Evolutionary conservation across 2,888 invertebrate species (phyloP), one percentile per base, ranked within the genome.

Genomic region (Pharmacophagus antenor): DNA sequence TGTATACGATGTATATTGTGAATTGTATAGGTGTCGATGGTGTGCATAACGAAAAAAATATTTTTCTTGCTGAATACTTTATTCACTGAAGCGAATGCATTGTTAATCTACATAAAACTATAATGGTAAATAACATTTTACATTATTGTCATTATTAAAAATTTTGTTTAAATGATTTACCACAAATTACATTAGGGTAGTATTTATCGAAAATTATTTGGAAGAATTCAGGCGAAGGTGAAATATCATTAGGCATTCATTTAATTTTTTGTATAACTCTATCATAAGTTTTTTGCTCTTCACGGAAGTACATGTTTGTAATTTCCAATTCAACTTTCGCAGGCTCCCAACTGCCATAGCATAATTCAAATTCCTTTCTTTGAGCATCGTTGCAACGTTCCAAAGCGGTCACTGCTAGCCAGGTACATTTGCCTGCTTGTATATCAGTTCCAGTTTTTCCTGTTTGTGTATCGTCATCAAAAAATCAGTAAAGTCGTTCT

Each of bases 381-480:
- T 96, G 95, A 4, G 91, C 85, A 0, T 92, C 84, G 56, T 90
- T 93, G 18, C 94, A 95, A 51, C 93, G 92, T 80, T 96, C 94
- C 65, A 97, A 89, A 41, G 96, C 97, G 15, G 95, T 94, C 1
- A 97, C 95, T 0, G 95, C 94, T 52, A 98, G 85, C 99, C 99
- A 99, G 0, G 96, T 93, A 80, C 98, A 98, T 84, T 98, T 99
- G 44, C 97, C 97, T 73, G 97, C 97, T 77, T 95, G 93, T 67
- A 99, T 98, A 74, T 99, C 98, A 0, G 94, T 95, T 8, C 97
- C 96, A 17, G 93, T 84, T 90, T 99, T 99, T 0, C 98, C 99
- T 1, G 95, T 97, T 15, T 21, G 25, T 27, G 15, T 22, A 15
- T 60, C 59, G 18, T 59, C 59, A 41, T 59, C 59, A 10, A 59